Evolutionary conservation across 2,113 vertebrate species (phyloP).

Genomic region (Romanogobio albipinnatus): DNA sequence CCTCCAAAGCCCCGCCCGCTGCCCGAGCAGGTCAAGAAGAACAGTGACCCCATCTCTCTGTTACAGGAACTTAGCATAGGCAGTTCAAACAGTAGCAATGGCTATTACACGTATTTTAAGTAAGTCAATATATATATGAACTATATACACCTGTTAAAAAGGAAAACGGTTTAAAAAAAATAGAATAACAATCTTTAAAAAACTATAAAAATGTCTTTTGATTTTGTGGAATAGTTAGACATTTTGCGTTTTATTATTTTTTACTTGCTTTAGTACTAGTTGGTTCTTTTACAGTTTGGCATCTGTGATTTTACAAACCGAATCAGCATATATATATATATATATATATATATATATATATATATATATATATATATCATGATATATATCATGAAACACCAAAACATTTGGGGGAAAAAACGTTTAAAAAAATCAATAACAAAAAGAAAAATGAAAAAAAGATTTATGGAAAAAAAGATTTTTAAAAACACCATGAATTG

Average conservation of each 20-base stretch:
- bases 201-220: slow-evolving; percentile 63
- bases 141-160: slow-evolving; percentile 69
- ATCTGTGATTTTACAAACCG: slow-evolving; percentile 60
- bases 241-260: slow-evolving; percentile 56
- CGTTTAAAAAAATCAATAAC: slow-evolving; percentile 63
- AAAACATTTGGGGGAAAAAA: slow-evolving; percentile 63
- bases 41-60: slow-evolving; percentile 95
- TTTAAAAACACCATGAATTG: slow-evolving; percentile 65
- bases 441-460: slow-evolving; percentile 58
- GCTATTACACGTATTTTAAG: slow-evolving; percentile 99
- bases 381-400: slow-evolving; percentile 51
- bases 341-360: slow-evolving; percentile 19
- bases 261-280: slow-evolving; percentile 60
- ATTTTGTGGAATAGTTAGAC: slow-evolving; percentile 62
- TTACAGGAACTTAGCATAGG: slow-evolving; percentile 99
- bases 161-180: slow-evolving; percentile 77
- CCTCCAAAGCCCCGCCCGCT: slow-evolving; percentile 94
- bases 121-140: slow-evolving; percentile 76
- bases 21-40: slow-evolving; percentile 96
- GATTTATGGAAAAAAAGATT: slow-evolving; percentile 60
- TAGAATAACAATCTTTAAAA: slow-evolving; percentile 61
- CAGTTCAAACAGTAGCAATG: slow-evolving; percentile 97
- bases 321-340: slow-evolving; percentile 50
- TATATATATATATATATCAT: slow-evolving; percentile 14
- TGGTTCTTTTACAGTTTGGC: slow-evolving; percentile 62